A percentile compares a stretch with the other conserved stretches of the same genome.
phyloP scores from a whole-genome alignment of 2,888 invertebrate genomes.

The Drosophila siamana region DNA sequence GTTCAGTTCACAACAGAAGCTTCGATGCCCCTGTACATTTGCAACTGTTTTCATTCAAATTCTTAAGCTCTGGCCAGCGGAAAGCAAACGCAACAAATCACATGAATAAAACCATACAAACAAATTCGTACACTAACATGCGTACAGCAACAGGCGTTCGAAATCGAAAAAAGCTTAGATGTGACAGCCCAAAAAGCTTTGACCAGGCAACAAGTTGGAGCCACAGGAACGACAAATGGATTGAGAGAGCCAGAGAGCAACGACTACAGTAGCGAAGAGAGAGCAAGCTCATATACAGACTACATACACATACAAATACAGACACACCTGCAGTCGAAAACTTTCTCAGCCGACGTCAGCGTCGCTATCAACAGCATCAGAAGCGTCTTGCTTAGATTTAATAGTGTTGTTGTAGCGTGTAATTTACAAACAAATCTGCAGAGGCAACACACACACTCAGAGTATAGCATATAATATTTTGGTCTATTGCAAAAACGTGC shows the following conservation, averaged over 20 bases:
- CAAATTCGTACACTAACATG: neutral
- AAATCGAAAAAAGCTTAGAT: conserved; percentile 54
- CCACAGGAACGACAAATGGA: conserved; percentile 41
- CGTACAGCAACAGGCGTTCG: conserved; percentile 59
- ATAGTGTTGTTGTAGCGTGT: conserved; percentile 41
- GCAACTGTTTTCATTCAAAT: conserved; percentile 4
- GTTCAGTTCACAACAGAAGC: neutral
- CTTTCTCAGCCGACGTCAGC: conserved; percentile 42
- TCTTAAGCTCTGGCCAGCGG: conserved; percentile 19
- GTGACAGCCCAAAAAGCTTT: conserved; percentile 32
- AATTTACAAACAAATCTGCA: conserved; percentile 50
- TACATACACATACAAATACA: conserved; percentile 7
- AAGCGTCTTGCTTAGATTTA: conserved; percentile 29
- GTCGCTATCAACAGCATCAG: conserved; percentile 1
- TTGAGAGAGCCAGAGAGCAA: conserved; percentile 7
- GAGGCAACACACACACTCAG: conserved; percentile 41
- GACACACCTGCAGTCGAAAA: conserved; percentile 24
- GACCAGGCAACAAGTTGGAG: conserved; percentile 73
- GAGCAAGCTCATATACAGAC: conserved; percentile 18
- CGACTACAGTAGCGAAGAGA: conserved; percentile 1
- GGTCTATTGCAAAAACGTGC: conserved; percentile 77
- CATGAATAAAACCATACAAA: neutral
- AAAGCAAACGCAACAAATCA: conserved; percentile 3
- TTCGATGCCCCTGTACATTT: neutral
- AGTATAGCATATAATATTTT: conserved; percentile 47